These are phyloP conservation scores for Prionailurus viverrinus DNA, from an alignment of 2,113 vertebrate genomes.

Conservation along the genomic window DNA sequence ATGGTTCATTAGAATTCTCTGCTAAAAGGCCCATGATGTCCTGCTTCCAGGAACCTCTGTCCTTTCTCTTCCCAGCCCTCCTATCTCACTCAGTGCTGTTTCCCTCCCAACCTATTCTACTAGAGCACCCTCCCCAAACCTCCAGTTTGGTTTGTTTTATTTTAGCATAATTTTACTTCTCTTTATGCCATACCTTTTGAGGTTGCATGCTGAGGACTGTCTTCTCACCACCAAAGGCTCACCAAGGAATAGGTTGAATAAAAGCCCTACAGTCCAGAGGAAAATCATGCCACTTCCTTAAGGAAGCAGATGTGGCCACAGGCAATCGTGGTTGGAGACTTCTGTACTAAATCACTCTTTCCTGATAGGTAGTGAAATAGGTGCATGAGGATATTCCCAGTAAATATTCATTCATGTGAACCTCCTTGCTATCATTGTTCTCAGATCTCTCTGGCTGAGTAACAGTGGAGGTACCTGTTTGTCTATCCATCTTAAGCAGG, in stretches of 20 bases:
- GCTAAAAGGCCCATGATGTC: no score
- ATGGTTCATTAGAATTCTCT: not conserved
- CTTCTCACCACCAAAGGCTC: conserved; percentile 7
- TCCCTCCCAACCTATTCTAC: not conserved
- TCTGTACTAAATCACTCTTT: not conserved
- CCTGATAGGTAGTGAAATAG: not conserved
- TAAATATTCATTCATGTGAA: not conserved
- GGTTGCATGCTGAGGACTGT: not conserved
- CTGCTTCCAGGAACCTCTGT: not conserved
- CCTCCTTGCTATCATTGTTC: not conserved
- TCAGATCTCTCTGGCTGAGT: not conserved
- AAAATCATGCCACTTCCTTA: not conserved
- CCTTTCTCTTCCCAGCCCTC: not conserved
- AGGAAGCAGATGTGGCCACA: not conserved
- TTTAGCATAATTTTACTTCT: not conserved
- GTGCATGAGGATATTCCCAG: not conserved
- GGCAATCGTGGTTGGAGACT: not conserved
- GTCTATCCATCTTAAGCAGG: not conserved
- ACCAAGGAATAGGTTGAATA: not conserved
- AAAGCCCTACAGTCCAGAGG: not conserved
- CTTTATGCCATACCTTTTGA: not conserved
- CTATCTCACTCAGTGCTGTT: accelerated
- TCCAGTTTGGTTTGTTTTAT: not conserved
- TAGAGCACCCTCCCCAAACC: not conserved
- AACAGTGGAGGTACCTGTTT: not conserved